Base-by-base conservation (phyloP, 2,113 vertebrate species). In the Varanus salvator region DNA sequence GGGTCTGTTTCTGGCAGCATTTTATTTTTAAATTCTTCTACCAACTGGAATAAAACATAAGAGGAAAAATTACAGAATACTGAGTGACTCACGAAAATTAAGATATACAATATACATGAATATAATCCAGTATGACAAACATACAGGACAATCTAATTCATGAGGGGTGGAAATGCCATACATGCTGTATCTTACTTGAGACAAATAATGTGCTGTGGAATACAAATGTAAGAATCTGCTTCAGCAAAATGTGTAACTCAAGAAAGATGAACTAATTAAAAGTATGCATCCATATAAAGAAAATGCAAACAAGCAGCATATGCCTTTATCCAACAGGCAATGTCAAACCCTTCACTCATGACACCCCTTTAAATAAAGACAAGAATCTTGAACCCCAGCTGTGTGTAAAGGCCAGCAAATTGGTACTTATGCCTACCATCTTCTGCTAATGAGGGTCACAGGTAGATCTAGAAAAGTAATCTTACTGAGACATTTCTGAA, bases 1-100 rank as follows among this genome's bases (percentile, higher is more conserved):
- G 96, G 93, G 86, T 99, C 98, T 86, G 94, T 95, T 93, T 96
- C 96, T 11, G 98, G 95, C 64, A 99, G 86, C 95, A 99, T 93
- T 15, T 95, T 90, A 80, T 94, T 93, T 93, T 97, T 96, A 95
- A 97, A 99, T 81, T 98, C 96, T 88, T 98, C 97, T 96, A 98
- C 96, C 96, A 97, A 98, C 99, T 99, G 91, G 31, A 95, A 93
- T 48, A 12, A 23, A 66, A 29, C 31, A 2, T 29, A 50, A 71
- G 2, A 38, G 4, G n/a, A 80, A 31, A 74, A 89, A 84, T 44
- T 44, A 90, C 80, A 11, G 31, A 76, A 80, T 4, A 87, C 31
- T 14, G 9, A 88, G 4, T 82, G 34, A 71, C 0, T 60, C 52
- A 34, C 1, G 23, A 66, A 84, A 76, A 27, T 50, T 71, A 87